phyloP scores from a whole-genome alignment of 2,888 invertebrate species.

The Oxyteleia sp. region DNA sequence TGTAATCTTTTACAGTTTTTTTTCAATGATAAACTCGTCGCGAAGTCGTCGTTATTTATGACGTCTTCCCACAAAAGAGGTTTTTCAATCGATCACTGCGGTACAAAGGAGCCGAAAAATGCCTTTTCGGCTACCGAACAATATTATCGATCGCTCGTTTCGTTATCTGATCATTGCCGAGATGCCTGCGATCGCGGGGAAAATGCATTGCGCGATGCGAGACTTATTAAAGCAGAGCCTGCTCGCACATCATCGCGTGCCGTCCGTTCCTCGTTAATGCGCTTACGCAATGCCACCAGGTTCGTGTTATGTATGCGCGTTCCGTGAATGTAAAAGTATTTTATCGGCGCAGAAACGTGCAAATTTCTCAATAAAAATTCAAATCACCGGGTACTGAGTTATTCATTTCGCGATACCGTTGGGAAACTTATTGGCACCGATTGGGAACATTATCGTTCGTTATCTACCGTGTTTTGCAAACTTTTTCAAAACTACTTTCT shows the following conservation, averaged over 20 bases:
- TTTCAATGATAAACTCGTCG: slow-evolving; percentile 26
- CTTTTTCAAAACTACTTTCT: slow-evolving; percentile 35
- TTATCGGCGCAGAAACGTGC: slow-evolving; percentile 52
- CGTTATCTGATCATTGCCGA: slow-evolving; percentile 41
- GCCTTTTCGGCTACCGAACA: slow-evolving; percentile 34
- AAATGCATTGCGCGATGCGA: slow-evolving; percentile 53
- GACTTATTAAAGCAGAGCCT: slow-evolving; percentile 36
- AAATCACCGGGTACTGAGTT: slow-evolving; percentile 49
- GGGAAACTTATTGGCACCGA: slow-evolving; percentile 50
- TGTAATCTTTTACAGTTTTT: no score
- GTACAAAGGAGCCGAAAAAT: slow-evolving; percentile 35
- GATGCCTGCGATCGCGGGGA: slow-evolving; percentile 30
- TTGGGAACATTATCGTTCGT: slow-evolving; percentile 25
- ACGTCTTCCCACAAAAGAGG: background rate
- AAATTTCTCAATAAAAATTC: slow-evolving; percentile 59
- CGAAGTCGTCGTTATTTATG: slow-evolving; percentile 10
- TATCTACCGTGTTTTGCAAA: slow-evolving; percentile 28
- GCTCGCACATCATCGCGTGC: slow-evolving; percentile 51
- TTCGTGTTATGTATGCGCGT: slow-evolving; percentile 55
- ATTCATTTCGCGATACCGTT: slow-evolving; percentile 57
- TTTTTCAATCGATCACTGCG: slow-evolving; percentile 6
- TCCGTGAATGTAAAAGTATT: slow-evolving; percentile 61
- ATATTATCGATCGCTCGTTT: slow-evolving; percentile 21
- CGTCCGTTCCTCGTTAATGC: slow-evolving; percentile 55
- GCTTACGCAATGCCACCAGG: slow-evolving; percentile 64